These are phyloP conservation scores for Barbus barbus DNA, from an alignment of 2,113 vertebrate genomes.

Conservation along the genomic window DNA sequence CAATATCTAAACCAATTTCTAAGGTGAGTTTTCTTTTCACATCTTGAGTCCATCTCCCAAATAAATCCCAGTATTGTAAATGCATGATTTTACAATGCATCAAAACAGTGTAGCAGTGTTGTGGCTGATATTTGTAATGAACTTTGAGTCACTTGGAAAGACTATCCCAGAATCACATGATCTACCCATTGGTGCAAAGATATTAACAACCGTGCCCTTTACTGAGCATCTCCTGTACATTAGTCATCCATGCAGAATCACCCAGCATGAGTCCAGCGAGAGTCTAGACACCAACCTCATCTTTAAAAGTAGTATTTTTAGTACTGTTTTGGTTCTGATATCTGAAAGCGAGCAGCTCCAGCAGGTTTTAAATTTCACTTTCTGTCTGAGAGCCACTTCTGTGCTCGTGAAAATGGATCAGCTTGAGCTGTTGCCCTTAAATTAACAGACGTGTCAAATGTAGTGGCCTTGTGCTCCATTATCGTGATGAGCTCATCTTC, in stretches of 20 bases:
- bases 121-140: not conserved
- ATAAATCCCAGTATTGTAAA: not conserved
- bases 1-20: slow-evolving; percentile 87
- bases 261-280: not conserved
- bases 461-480: slow-evolving; percentile 48
- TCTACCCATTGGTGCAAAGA: slow-evolving; percentile 34
- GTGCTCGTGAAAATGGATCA: slow-evolving; percentile 69
- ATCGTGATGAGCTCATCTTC: slow-evolving; percentile 23
- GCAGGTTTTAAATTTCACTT: slow-evolving; percentile 52
- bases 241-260: slow-evolving; percentile 39
- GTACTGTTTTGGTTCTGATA: slow-evolving; percentile 45
- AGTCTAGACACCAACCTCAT: slow-evolving; percentile 55
- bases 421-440: slow-evolving; percentile 65
- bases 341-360: slow-evolving; percentile 35
- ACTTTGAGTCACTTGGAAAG: slow-evolving; percentile 6
- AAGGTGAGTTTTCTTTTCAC: slow-evolving; percentile 71
- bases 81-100: not conserved
- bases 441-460: slow-evolving; percentile 74
- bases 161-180: slow-evolving; percentile 43
- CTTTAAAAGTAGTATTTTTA: slow-evolving; percentile 52
- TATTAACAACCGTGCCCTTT: slow-evolving; percentile 50
- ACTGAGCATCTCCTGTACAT: slow-evolving; percentile 34
- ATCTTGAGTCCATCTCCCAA: not conserved
- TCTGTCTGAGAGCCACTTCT: slow-evolving; percentile 44
- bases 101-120: not conserved